A percentile compares a stretch with the other conserved stretches of the same genome.
Evolutionary conservation across 2,888 invertebrate species (phyloP).

Genomic region (Pegoplata infirma): DNA sequence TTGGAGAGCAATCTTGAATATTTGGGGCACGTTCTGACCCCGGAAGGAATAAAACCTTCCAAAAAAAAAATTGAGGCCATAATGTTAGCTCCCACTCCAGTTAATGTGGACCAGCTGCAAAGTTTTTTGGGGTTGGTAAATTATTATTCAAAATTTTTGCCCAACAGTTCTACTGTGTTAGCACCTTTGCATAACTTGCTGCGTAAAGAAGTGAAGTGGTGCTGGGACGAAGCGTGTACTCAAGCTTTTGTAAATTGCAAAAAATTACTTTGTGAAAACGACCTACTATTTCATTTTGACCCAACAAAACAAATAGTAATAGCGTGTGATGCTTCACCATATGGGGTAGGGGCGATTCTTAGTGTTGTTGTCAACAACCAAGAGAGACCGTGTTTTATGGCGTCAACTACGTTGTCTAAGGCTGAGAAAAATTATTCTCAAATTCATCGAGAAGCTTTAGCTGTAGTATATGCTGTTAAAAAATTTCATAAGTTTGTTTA

Average conservation of each 20-base stretch:
- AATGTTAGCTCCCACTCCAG: conserved; percentile 22
- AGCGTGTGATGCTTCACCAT: conserved; percentile 22
- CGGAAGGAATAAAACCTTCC: conserved; percentile 54
- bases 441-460: conserved; percentile 7
- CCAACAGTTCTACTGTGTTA: too few species aligned
- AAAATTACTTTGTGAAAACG: conserved; percentile 22
- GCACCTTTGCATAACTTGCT: too few species aligned
- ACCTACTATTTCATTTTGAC: conserved; percentile 31
- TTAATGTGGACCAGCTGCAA: conserved; percentile 26
- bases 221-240: conserved; percentile 18
- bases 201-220: conserved; percentile 38
- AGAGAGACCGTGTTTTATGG: conserved; percentile 39
- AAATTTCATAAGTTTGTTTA: conserved; percentile 32
- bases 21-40: conserved; percentile 48
- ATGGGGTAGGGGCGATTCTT: conserved; percentile 7
- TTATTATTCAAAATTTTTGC: too few species aligned
- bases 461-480: conserved; percentile 3
- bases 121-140: conserved; percentile 46
- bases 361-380: background rate
- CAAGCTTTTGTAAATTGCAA: conserved; percentile 21
- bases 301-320: conserved; percentile 24
- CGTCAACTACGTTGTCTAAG: conserved; percentile 12
- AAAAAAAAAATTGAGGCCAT: conserved; percentile 41
- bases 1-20: conserved; percentile 38
- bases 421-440: conserved; percentile 22